Evolutionary conservation across 2,113 vertebrate species (phyloP), one percentile per base, ranked within the genome.

Genomic region (Microtus oregoni): DNA sequence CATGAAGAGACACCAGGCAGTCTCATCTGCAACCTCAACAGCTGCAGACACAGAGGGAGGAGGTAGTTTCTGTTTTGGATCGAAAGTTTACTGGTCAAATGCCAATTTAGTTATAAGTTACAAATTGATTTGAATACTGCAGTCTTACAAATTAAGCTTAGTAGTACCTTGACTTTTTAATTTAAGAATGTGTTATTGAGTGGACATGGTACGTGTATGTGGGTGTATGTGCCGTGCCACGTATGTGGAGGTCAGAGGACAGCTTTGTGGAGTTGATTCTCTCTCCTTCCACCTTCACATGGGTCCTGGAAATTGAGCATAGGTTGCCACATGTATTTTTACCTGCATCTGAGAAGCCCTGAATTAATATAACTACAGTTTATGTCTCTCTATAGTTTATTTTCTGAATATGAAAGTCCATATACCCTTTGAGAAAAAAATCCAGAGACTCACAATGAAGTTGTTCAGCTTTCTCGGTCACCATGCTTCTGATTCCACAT

Each of bases 1-100:
- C 97, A 99, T 99, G 99, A 99, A 99, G 98, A 99, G 99, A 96
- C 99, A 99, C 94, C 99, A 99, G 79, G n/a, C 98, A 1, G 98
- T 96, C 14, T 95, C 98, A 52, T 94, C 98, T 35, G 91, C 97
- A 70, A 96, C 94, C 82, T 83, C 98, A 50, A 89, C 98, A 38
- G 63, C 98, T 75, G 99, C 98, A 35, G 98, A 98, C 86, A 82
- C 99, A 24, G 98, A 98, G 96, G 99, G 99, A 85, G 99, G 98
- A 98, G 99, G 99, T 98, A 92, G 30, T 97, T 96, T 38, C 85
- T 17, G 7, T 70, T 52, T 58, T 35, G n/a, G 30, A 1, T 26
- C 38, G 13, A 11, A 35, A 3, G 47, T 13, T 30, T 35, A 7
- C 11, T 44, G 41, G 5, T 17, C 5, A 35, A 0, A 11, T 73